Conservation (phyloP, 2,797 vertebrate genomes). For the Neosalanx taihuensis region DNA sequence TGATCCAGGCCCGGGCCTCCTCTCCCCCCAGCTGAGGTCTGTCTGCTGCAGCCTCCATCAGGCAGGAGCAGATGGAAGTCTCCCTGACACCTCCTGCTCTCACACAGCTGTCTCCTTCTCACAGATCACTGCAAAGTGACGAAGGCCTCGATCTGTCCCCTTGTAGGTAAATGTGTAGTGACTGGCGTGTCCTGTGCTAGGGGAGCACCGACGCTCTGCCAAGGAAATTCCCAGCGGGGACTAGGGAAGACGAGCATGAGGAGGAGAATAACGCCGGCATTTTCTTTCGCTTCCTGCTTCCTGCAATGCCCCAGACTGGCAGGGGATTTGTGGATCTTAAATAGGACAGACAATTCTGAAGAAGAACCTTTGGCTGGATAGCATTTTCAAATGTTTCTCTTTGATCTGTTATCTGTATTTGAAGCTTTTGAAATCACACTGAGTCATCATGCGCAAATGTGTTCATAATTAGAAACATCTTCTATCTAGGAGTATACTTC, state of each 20-base stretch:
- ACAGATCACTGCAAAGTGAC: not conserved
- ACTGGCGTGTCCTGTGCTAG: conserved; percentile 6
- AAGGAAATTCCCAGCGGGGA: conserved; percentile 7
- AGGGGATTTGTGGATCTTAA: not conserved
- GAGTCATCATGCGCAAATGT: too few relatives aligned
- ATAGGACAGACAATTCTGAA: not conserved
- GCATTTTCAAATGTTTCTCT: too few relatives aligned
- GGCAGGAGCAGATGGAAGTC: not conserved
- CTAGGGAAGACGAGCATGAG: not conserved
- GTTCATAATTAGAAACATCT: too few relatives aligned
- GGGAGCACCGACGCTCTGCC: not conserved
- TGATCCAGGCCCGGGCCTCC: not conserved
- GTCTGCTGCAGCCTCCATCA: not conserved
- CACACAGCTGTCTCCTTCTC: not conserved
- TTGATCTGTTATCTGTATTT: too few relatives aligned
- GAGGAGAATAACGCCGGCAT: conserved; percentile 1
- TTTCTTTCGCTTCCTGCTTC: not conserved
- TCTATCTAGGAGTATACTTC: too few relatives aligned
- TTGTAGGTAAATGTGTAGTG: not conserved
- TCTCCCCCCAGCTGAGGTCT: not conserved
- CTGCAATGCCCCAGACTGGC: not conserved
- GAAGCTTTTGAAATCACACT: too few relatives aligned
- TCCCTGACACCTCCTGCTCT: not conserved
- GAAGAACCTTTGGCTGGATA: not conserved
- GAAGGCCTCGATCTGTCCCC: conserved; percentile 1